Evolutionary conservation across 2,113 vertebrate species (phyloP).

Genomic region (Bos indicus): DNA sequence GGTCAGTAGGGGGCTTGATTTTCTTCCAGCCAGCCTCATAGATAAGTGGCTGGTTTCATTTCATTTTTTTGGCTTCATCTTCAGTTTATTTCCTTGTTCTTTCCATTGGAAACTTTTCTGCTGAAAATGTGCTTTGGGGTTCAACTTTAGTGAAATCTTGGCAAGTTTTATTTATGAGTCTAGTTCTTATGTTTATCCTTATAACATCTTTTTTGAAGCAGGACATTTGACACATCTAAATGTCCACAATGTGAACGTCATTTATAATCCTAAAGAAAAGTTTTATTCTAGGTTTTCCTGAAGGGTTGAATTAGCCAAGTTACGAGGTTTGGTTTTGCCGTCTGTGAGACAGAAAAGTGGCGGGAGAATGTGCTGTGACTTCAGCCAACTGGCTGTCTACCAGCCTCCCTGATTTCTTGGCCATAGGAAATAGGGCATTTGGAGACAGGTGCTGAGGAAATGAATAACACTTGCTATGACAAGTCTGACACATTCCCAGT

Average conservation of each 20-base stretch:
- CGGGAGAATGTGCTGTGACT: not conserved
- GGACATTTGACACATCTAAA: not conserved
- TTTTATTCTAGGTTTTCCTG: not conserved
- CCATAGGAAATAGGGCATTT: slow-evolving; percentile 1
- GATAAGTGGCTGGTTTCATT: not conserved
- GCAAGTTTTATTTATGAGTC: not conserved
- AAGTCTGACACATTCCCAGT: slow-evolving; percentile 5
- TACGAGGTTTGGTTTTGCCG: not conserved
- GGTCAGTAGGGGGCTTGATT: not conserved
- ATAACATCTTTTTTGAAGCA: not conserved
- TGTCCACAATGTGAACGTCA: not conserved
- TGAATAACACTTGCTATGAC: not conserved
- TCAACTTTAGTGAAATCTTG: not conserved
- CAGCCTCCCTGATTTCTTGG: slow-evolving; percentile 19
- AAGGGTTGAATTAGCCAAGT: not conserved
- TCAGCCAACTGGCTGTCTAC: not conserved
- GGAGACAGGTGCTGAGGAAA: slow-evolving; percentile 48
- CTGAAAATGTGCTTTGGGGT: not conserved
- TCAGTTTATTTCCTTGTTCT: not conserved
- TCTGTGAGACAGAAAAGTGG: not conserved
- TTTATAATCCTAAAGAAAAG: not conserved
- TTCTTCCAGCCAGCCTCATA: not conserved
- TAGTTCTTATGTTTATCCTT: not conserved
- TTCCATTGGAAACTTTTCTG: not conserved
- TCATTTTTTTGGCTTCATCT: not conserved